Base-by-base conservation (phyloP, 2,797 vertebrate species). In the Xenentodon cancila region DNA sequence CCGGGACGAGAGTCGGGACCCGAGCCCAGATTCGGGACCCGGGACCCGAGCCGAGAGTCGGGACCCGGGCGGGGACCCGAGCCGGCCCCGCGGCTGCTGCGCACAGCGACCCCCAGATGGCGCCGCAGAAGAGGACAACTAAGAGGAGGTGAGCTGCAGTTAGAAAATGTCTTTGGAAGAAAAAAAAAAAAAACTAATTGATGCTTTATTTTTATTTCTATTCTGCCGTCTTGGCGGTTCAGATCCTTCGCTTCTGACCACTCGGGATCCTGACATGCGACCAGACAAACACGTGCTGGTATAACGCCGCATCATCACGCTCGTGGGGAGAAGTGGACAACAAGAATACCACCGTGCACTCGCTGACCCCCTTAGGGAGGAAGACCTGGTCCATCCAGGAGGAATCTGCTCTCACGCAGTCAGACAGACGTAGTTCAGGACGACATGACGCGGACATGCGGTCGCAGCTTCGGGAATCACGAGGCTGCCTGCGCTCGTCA, bases 241-340 rank as follows among this genome's bases (percentile, higher is more conserved):
- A 0, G 46, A 68, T 9, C 1, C 50, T 47, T 59, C 32, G 1
- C 43, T 34, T 45, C 42, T 16, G 55, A 74, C 73, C 68, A 49
- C 20, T 45, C 42, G 4, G 59, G 45, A 4, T 15, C 25, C 46
- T 22, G 58, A 58, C 68, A 15, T 68, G 53, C 42, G 30, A 7
- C 25, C 30, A 5, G 50, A 47, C 18, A 40, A 63, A 71, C 59
- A 18, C 2, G 48, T 46, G 60, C 67, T 71, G 71, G 73, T n/a
- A n/a, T n/a, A n/a, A n/a, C n/a, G n/a, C n/a, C 1, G 48, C 81
- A 82, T 82, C 2, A 42, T 83, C 84, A 82, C 84, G 85, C 84
- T 71, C 80, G 59, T 45, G 59, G 19, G 48, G 27, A n/a, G 25
- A 40, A 64, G 70, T 52, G 46, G 71, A 82, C 77, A 8, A 79